These are phyloP conservation scores for Megathymus violae DNA, from an alignment of 1,140 invertebrate genomes.

Conservation along the genomic window DNA sequence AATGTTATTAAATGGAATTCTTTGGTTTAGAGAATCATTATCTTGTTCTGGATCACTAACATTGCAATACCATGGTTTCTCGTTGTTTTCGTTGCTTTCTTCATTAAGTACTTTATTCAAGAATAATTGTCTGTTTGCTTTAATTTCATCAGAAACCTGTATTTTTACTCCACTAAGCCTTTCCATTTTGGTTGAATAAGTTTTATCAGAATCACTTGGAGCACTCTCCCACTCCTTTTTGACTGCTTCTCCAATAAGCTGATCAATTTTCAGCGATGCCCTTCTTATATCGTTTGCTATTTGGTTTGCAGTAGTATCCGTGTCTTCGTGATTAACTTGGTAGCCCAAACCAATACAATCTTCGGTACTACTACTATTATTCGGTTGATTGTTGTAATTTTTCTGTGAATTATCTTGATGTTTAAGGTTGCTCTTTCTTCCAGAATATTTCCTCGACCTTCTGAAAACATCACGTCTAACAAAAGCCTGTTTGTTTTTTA, in stretches of 20 bases:
- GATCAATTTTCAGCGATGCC: conserved; percentile 84
- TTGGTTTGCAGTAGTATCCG: conserved; percentile 82
- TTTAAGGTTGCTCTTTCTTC: conserved; percentile 81
- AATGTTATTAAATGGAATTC: conserved; percentile 54
- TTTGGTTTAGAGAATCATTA: conserved; percentile 68
- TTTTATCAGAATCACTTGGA: conserved; percentile 69
- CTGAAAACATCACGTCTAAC: conserved; percentile 80
- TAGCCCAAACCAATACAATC: conserved; percentile 80
- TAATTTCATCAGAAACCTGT: conserved; percentile 76
- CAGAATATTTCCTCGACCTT: conserved; percentile 82
- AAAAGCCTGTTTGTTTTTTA: conserved; percentile 86
- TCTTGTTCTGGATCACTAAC: conserved; percentile 81
- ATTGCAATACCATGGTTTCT: conserved; percentile 82
- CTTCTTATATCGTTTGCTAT: conserved; percentile 84
- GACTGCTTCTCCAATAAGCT: conserved; percentile 83
- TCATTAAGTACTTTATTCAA: conserved; percentile 73
- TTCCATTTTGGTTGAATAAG: conserved; percentile 79
- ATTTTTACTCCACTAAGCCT: conserved; percentile 78
- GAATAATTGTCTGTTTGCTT: conserved; percentile 73
- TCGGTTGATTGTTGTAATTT: conserved; percentile 64
- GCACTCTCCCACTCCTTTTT: conserved; percentile 81
- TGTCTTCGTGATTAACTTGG: conserved; percentile 81
- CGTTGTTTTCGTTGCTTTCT: conserved; percentile 71
- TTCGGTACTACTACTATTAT: conserved; percentile 82
- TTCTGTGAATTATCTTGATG: conserved; percentile 81